Conservation (phyloP, 2,113 vertebrate species). For the Scomber scombrus region DNA sequence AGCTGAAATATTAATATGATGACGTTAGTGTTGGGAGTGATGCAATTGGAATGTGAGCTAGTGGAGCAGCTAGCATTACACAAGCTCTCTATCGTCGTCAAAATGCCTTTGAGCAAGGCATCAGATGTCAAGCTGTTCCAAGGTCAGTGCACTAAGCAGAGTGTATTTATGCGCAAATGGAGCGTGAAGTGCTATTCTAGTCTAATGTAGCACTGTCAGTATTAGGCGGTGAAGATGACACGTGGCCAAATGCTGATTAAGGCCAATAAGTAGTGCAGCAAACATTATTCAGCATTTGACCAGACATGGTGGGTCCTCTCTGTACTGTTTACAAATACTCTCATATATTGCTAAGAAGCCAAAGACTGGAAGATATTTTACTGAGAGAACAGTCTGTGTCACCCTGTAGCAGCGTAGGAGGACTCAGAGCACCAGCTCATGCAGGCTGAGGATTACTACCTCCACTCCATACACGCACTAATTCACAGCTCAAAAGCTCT, state of each 20-base stretch:
- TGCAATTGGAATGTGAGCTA: conserved; percentile 21
- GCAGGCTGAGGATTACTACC: conserved; percentile 75
- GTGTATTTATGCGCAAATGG: conserved; percentile 53
- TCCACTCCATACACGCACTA: conserved; percentile 60
- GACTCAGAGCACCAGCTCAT: conserved; percentile 61
- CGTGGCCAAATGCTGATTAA: conserved; percentile 29
- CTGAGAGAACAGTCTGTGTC: conserved; percentile 39
- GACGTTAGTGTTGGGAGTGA: neutral
- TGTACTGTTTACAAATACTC: conserved; percentile 33
- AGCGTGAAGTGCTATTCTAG: conserved; percentile 39
- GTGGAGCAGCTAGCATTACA: conserved; percentile 26
- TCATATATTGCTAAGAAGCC: conserved; percentile 18
- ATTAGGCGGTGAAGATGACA: conserved; percentile 26
- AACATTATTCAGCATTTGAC: conserved; percentile 31
- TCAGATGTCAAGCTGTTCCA: conserved; percentile 49
- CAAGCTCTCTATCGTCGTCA: conserved; percentile 37
- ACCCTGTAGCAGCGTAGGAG: conserved; percentile 59
- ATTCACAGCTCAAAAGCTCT: conserved; percentile 75
- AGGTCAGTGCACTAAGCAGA: conserved; percentile 44
- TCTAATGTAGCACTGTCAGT: conserved; percentile 29
- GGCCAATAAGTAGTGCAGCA: conserved; percentile 13
- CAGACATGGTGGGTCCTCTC: conserved; percentile 24
- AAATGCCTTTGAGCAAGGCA: conserved; percentile 73
- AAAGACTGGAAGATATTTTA: conserved; percentile 38
- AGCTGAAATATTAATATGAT: conserved; percentile 52